Conservation (phyloP, 2,888 invertebrate genomes). For the Caenorhabditis plicata region DNA sequence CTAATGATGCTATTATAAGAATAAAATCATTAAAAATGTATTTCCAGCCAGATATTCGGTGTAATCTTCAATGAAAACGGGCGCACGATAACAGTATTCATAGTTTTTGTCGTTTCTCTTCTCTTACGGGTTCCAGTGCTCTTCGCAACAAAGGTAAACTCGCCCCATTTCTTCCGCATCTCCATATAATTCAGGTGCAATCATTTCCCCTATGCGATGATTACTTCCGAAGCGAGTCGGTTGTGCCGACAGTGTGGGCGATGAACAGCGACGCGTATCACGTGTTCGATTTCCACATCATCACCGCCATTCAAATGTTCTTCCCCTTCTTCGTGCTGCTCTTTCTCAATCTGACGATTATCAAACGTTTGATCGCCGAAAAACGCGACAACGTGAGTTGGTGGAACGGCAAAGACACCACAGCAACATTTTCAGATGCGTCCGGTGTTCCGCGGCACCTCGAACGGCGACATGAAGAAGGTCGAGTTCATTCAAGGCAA, state of each 20-base stretch:
- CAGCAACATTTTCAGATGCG: constrained; percentile 29
- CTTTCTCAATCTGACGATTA: constrained; percentile 45
- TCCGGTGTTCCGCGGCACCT: constrained; percentile 27
- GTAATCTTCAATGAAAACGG: constrained; percentile 39
- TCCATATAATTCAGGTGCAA: constrained; percentile 22
- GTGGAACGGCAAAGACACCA: not conserved
- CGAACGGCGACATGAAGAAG: constrained; percentile 20
- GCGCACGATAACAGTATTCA: constrained; percentile 24
- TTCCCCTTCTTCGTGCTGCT: constrained; percentile 49
- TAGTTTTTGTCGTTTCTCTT: constrained; percentile 22
- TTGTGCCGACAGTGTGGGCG: constrained; percentile 31
- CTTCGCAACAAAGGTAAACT: constrained; percentile 33
- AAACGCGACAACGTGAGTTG: constrained; percentile 40
- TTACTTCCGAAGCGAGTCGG: constrained; percentile 42
- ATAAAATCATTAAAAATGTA: not conserved
- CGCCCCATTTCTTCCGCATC: not conserved
- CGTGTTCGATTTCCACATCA: constrained; percentile 41
- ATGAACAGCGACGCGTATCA: constrained; percentile 23
- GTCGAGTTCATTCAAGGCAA: constrained; percentile 19
- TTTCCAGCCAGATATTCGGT: constrained; percentile 30
- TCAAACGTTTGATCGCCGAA: constrained; percentile 45
- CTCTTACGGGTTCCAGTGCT: constrained; percentile 36
- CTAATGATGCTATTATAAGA: no score
- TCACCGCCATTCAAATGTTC: constrained; percentile 45
- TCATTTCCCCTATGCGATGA: constrained; percentile 35